Base-by-base conservation (phyloP, 2,888 invertebrate genomes). In the Laspeyria flexula region DNA sequence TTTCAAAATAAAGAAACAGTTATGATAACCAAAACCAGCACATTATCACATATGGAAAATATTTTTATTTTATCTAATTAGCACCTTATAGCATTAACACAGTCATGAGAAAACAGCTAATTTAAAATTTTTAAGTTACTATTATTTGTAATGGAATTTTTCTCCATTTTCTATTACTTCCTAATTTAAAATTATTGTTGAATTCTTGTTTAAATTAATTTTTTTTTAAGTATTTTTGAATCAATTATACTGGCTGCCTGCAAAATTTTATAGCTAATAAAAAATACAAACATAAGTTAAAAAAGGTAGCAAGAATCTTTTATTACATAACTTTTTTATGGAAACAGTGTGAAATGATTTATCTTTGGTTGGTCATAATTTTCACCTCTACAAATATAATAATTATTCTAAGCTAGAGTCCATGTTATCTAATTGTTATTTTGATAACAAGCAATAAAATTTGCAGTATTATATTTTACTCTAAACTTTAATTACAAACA, bases 381-480 rank as follows among this genome's bases (percentile, higher is more conserved):
- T 48, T 43, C 44, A 49, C 30, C 38, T 55, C 43, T 54, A 56
- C 44, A 21, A 25, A 58, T 42, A 46, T 21, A n/a, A n/a, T n/a
- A n/a, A n/a, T n/a, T n/a, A 47, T 48, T 50, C 33, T 40, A 37
- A 49, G 44, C 37, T 58, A 47, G 55, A 48, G 49, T 38, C 43
- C 37, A 31, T 58, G 45, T 64, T 54, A 68, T 52, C 52, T 63
- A 63, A 66, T 70, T 54, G 53, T 60, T 66, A 49, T 51, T 63
- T 47, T 53, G 67, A 60, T 60, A 60, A 58, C 54, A 63, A 35
- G 39, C 31, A 48, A 56, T 63, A 53, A 60, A 56, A 58, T 43
- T 55, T 30, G 50, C 50, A 51, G 46, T 47, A 35, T 58, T 35
- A 55, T 49, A 44, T 50, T 63, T 21, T 58, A 43, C 38, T 52